phyloP scores from a whole-genome alignment of 2,888 invertebrate species.

The Athripsodes cinereus region DNA sequence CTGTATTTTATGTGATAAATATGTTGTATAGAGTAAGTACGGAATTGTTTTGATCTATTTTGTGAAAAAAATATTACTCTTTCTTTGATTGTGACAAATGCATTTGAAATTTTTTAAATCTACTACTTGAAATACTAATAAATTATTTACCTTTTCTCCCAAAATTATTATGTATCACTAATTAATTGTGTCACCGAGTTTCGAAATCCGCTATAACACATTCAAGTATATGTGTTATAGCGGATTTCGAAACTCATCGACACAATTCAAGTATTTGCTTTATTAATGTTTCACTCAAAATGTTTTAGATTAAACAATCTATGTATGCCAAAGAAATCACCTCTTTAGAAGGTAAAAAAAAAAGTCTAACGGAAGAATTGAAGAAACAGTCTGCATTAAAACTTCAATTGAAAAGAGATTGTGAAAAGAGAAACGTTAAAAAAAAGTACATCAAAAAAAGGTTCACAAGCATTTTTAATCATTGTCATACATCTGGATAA shows the following conservation, averaged over 20 bases:
- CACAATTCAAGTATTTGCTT: background rate
- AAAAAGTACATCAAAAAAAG: conserved; percentile 40
- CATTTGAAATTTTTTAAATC: background rate
- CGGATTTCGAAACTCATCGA: too few relatives aligned
- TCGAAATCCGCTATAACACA: too few relatives aligned
- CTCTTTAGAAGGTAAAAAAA: conserved; percentile 46
- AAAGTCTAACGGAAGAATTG: conserved; percentile 44
- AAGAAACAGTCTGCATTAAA: conserved; percentile 53
- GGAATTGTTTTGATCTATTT: background rate
- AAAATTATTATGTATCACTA: background rate
- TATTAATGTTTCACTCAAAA: background rate
- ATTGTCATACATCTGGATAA: too few relatives aligned
- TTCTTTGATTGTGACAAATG: background rate
- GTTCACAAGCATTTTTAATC: too few relatives aligned
- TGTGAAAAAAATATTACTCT: background rate
- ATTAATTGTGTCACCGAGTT: background rate
- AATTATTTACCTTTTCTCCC: background rate
- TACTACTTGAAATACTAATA: background rate
- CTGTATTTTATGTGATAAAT: too few relatives aligned
- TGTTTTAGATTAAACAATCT: conserved; percentile 37
- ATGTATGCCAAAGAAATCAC: conserved; percentile 32
- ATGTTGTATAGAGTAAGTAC: too few relatives aligned
- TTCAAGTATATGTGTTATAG: too few relatives aligned
- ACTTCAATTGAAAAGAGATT: conserved; percentile 56
- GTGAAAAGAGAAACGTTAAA: conserved; percentile 48